These are phyloP conservation scores for Lepidocyrtoides sp. DNA, from an alignment of 2,888 invertebrate species.

Conservation along the genomic window DNA sequence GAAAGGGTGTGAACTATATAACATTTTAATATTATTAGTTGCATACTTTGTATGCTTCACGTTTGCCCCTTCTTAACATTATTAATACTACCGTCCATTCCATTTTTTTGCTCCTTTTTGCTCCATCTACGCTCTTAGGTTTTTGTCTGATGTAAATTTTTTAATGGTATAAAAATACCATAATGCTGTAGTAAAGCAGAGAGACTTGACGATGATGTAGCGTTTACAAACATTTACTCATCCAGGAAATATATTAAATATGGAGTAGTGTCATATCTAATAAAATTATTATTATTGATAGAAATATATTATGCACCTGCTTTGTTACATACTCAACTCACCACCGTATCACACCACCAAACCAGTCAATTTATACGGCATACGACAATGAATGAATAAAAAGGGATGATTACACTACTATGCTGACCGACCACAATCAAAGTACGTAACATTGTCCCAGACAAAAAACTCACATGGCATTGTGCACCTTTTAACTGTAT, in stretches of 20 bases:
- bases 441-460: constrained; percentile 32
- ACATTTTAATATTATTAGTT: constrained; percentile 2
- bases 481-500: constrained; percentile 20
- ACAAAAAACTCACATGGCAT: constrained; percentile 15
- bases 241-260: constrained; percentile 64
- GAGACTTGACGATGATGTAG: constrained; percentile 24
- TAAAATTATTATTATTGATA: not conserved
- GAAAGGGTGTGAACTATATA: constrained; percentile 55
- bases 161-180: not conserved
- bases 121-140: not conserved
- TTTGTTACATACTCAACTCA: too few species aligned
- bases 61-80: not conserved
- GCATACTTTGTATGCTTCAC: not conserved
- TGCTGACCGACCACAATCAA: constrained; percentile 50
- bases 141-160: not conserved
- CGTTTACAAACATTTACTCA: constrained; percentile 34
- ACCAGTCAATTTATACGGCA: too few species aligned
- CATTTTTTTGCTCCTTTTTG: not conserved
- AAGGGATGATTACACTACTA: not conserved
- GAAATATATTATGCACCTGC: not conserved
- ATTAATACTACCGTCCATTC: not conserved
- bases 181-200: not conserved
- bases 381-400: not conserved
- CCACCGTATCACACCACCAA: too few species aligned
- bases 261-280: constrained; percentile 20